Evolutionary conservation across 2,888 invertebrate species (phyloP).

Genomic region (Antheraea assamensis): DNA sequence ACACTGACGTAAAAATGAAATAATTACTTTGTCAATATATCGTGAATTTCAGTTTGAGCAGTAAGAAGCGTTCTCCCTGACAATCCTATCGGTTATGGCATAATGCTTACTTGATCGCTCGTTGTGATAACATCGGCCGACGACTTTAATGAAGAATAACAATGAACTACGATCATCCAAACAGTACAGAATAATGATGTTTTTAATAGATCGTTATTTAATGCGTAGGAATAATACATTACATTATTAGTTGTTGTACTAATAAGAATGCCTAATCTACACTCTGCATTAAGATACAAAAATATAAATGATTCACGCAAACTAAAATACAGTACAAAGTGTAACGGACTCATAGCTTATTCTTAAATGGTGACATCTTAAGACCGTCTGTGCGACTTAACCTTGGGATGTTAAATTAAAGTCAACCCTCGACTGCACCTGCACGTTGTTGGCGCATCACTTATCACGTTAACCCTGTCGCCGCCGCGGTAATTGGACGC

Average conservation of each 20-base stretch:
- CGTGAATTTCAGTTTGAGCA: too few species aligned
- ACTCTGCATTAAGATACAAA: neutral
- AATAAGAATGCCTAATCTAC: neutral
- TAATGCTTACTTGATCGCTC: too few species aligned
- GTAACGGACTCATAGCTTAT: conserved; percentile 9
- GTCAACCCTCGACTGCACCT: conserved; percentile 32
- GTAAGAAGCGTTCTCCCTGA: too few species aligned
- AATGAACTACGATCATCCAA: too few species aligned
- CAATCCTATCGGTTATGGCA: too few species aligned
- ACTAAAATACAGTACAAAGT: neutral
- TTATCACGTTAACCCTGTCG: conserved; percentile 60
- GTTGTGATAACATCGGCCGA: too few species aligned
- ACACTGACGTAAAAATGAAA: too few species aligned
- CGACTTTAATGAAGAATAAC: too few species aligned
- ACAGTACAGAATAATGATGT: too few species aligned
- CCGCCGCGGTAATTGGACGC: conserved; percentile 50
- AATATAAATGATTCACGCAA: neutral
- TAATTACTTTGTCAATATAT: too few species aligned
- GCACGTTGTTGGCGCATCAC: conserved; percentile 56
- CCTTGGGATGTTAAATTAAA: conserved; percentile 20
- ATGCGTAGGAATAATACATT: neutral
- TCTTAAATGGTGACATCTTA: conserved; percentile 14
- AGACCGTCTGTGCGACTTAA: conserved; percentile 13
- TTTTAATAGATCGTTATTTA: neutral
- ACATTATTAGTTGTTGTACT: neutral